Conservation (phyloP, 2,797 vertebrate genomes). For the Notamacropus eugenii region DNA sequence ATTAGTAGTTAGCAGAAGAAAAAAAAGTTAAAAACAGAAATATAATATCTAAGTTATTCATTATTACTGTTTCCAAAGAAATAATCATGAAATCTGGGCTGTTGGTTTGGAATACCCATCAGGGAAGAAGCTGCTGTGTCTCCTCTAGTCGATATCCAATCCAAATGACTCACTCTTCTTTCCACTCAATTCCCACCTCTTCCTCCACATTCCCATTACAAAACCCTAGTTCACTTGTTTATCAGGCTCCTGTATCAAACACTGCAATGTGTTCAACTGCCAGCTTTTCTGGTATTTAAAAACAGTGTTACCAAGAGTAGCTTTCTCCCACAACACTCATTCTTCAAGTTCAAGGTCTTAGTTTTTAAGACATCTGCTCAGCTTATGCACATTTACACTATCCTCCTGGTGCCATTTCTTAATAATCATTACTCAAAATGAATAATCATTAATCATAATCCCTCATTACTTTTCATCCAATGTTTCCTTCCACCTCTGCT, state of each 20-base stretch:
- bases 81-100: neutral
- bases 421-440: neutral
- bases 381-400: constrained; percentile 28
- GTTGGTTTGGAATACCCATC: neutral
- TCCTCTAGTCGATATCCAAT: neutral
- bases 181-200: neutral
- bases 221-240: neutral
- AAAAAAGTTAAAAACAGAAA: constrained; percentile 37
- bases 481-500: neutral
- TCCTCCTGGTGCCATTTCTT: constrained; percentile 23
- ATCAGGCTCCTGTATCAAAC: neutral
- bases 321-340: neutral
- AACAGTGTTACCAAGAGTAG: neutral
- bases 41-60: neutral
- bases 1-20: constrained; percentile 45
- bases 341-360: constrained; percentile 24
- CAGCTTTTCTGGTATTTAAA: neutral
- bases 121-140: neutral
- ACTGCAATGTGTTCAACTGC: neutral
- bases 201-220: neutral
- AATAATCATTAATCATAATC: too few relatives aligned
- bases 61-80: neutral
- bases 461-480: neutral
- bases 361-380: neutral
- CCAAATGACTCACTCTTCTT: neutral